Percentiles rank a stretch among this genome's conserved stretches.
Conservation (phyloP, 1,140 invertebrate genomes). For the Brachionus calyciflorus region DNA sequence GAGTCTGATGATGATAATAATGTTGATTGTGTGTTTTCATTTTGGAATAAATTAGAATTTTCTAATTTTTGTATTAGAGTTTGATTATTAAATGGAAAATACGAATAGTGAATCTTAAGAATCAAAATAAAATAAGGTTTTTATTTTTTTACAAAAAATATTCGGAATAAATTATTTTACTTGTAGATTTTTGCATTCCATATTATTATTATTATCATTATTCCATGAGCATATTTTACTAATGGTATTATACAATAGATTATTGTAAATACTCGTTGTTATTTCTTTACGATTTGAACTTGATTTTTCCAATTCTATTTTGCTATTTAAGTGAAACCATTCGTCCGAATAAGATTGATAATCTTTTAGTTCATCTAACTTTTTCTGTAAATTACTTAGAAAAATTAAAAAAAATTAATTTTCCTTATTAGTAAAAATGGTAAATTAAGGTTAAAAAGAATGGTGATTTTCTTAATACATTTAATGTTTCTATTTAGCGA, state of each 20-base stretch:
- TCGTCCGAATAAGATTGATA: slow-evolving; percentile 37
- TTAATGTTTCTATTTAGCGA: too few relatives aligned
- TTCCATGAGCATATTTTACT: not conserved
- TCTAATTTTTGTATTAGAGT: not conserved
- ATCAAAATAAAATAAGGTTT: too few relatives aligned
- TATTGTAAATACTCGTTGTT: not conserved
- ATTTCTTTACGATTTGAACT: slow-evolving; percentile 10
- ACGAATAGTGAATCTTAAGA: not conserved
- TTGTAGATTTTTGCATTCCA: not conserved
- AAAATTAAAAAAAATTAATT: not conserved
- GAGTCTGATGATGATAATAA: too few relatives aligned
- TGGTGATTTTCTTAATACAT: too few relatives aligned
- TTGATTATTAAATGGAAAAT: not conserved
- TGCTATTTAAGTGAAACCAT: slow-evolving; percentile 38
- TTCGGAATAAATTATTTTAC: not conserved
- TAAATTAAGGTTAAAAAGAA: too few relatives aligned
- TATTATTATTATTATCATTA: not conserved
- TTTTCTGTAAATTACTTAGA: slow-evolving; percentile 25
- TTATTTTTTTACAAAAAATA: too few relatives aligned
- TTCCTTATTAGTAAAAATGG: too few relatives aligned
- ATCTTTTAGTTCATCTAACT: slow-evolving; percentile 40
- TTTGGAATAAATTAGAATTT: not conserved
- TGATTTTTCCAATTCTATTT: slow-evolving; percentile 37
- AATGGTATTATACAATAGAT: not conserved
- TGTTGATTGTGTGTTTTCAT: not conserved